Evolutionary conservation across 2,888 invertebrate species (phyloP).

Genomic region (Drosophila ustulata): DNA sequence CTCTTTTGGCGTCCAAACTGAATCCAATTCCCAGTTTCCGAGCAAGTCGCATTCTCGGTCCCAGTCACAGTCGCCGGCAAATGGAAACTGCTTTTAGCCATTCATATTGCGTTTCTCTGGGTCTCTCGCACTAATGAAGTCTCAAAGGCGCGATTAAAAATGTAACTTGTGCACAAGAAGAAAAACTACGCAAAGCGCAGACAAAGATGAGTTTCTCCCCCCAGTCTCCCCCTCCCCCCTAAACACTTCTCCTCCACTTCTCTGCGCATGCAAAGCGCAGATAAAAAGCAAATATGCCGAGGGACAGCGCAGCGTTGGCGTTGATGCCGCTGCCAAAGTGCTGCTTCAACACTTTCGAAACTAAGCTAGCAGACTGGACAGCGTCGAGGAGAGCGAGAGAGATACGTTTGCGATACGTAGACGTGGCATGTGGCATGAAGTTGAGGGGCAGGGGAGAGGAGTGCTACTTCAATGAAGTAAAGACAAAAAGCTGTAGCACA

Average conservation of each 20-base stretch:
- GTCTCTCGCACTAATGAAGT: constrained; percentile 74
- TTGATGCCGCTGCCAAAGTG: constrained; percentile 79
- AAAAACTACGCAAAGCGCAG: constrained; percentile 61
- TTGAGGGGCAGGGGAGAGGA: constrained; percentile 5
- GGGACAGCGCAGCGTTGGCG: constrained; percentile 60
- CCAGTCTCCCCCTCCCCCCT: neutral
- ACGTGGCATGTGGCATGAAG: neutral
- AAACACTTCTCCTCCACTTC: neutral
- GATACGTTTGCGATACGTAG: neutral
- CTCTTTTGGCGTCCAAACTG: constrained; percentile 33
- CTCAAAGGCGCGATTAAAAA: constrained; percentile 81
- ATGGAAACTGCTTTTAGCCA: constrained; percentile 50
- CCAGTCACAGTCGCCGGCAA: constrained; percentile 8
- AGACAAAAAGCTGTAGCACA: constrained; percentile 80
- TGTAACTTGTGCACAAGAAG: constrained; percentile 74
- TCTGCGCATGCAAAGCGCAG: constrained; percentile 67
- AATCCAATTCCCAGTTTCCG: constrained; percentile 11
- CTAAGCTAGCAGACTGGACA: constrained; percentile 36
- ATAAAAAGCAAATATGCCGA: constrained; percentile 74
- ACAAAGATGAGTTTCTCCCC: constrained; percentile 46
- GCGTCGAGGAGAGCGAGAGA: neutral
- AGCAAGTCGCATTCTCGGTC: constrained; percentile 23
- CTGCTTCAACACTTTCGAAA: constrained; percentile 78
- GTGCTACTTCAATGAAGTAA: constrained; percentile 75
- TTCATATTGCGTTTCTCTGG: constrained; percentile 58